Evolutionary conservation across 2,113 vertebrate species (phyloP), one percentile per base, ranked within the genome.

Genomic region (Oncorhynchus nerka): DNA sequence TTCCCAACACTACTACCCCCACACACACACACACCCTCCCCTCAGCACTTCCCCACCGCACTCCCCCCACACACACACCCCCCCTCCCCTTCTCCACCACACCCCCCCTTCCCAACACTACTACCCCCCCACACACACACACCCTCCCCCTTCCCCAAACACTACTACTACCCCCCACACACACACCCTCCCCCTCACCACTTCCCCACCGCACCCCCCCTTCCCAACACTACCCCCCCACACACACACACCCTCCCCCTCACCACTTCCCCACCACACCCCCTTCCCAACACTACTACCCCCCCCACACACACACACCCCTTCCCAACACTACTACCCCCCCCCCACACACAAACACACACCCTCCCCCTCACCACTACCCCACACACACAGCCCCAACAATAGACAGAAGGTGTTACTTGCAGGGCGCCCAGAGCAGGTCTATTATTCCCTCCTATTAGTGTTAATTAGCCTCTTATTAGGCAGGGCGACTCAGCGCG

Each of bases 391-490:
- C 6, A 45, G n/a, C 22, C 15, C 24, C 64, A 55, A 51, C 68
- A 34, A 34, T 16, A 51, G 70, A 59, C 30, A 30, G 30, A 4
- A 79, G 73, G 71, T n/a, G 78, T 22, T 73, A 74, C 48, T 68
- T 39, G 30, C 79, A 57, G 13, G 65, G 48, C 19, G 32, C 59
- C 55, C 69, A 20, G 19, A 74, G 72, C 61, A 71, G 64, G 74
- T 66, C 75, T 74, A 68, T 79, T 76, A 80, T 82, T 71, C 19
- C 30, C 30, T 76, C 61, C 51, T 59, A 79, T 81, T 85, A 74
- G 73, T 67, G n/a, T 39, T 81, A 81, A 87, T 82, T 72, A 84
- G 79, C 34, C 71, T 69, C 75, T 70, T 70, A 39, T 80, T 82
- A 48, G 68, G 45, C 26, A 71, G 24, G 32, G 16, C 26, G 71